Conservation (phyloP, 2,888 invertebrate species). For the Drosophila nigricruria region DNA sequence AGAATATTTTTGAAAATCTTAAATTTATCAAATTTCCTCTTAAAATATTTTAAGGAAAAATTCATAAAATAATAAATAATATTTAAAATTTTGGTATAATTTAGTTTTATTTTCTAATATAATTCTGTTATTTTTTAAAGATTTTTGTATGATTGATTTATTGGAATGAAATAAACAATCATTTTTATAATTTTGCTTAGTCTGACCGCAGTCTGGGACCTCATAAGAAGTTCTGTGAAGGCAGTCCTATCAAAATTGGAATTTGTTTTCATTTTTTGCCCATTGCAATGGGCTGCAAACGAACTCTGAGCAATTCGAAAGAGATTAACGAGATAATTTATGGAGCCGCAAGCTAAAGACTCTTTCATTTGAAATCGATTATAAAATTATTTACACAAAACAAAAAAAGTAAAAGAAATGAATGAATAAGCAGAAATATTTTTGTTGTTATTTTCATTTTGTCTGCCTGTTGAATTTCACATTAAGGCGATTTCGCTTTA, state of each 20-base stretch:
- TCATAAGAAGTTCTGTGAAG: not conserved
- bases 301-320: slow-evolving; percentile 42
- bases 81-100: not conserved
- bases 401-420: slow-evolving; percentile 13
- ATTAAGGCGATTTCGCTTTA: slow-evolving; percentile 60
- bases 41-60: too few species aligned
- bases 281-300: slow-evolving; percentile 23
- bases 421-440: not conserved
- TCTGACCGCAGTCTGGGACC: not conserved
- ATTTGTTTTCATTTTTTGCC: not conserved
- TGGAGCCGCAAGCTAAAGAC: slow-evolving; percentile 40
- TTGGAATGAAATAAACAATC: too few species aligned
- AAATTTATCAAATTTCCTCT: too few species aligned
- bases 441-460: slow-evolving; percentile 18
- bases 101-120: not conserved
- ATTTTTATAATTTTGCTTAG: not conserved
- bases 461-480: slow-evolving; percentile 57
- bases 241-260: not conserved
- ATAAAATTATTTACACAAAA: slow-evolving; percentile 47
- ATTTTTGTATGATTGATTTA: not conserved
- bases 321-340: slow-evolving; percentile 62
- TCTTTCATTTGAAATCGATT: slow-evolving; percentile 58
- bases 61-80: too few species aligned
- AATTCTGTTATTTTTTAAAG: too few species aligned
- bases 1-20: not conserved